Evolutionary conservation across 2,797 vertebrate species (phyloP).

Genomic region (Melanogrammus aeglefinus): DNA sequence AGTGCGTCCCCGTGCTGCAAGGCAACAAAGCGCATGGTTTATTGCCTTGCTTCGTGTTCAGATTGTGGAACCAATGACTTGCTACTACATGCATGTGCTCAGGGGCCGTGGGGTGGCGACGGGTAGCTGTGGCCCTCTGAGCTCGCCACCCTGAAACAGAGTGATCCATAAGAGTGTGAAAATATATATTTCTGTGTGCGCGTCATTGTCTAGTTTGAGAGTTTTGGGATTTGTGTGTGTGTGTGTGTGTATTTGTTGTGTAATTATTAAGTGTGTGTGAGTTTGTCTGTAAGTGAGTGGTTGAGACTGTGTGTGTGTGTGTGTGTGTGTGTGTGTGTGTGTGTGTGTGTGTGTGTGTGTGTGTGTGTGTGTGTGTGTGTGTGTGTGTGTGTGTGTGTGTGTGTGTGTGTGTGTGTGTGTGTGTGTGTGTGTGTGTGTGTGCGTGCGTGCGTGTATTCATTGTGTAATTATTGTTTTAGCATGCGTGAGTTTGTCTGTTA

Average conservation of each 20-base stretch:
- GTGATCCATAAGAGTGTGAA: conserved; percentile 62
- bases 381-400: conserved; percentile 35
- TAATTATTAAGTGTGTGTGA: not conserved
- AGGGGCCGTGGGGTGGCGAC: conserved; percentile 69
- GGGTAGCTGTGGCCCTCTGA: conserved; percentile 61
- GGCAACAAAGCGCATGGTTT: conserved; percentile 80
- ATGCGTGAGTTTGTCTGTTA: not conserved
- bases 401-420: conserved; percentile 5
- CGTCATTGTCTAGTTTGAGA: conserved; percentile 42
- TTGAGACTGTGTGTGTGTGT: conserved; percentile 10
- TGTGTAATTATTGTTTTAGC: not conserved
- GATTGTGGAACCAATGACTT: conserved; percentile 77
- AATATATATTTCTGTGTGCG: conserved; percentile 4
- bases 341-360: conserved; percentile 25
- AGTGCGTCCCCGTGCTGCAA: conserved; percentile 44
- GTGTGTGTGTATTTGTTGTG: conserved; percentile 5
- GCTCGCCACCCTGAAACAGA: conserved; percentile 71
- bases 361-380: conserved; percentile 1
- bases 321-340: conserved; percentile 15
- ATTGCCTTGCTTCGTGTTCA: conserved; percentile 68
- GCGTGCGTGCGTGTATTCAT: conserved; percentile 2
- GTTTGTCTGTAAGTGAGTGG: conserved; percentile 28
- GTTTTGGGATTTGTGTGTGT: conserved; percentile 24
- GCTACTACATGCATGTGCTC: conserved; percentile 78
- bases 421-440: conserved; percentile 15